These are phyloP conservation scores for Betta splendens DNA, from an alignment of 2,797 vertebrate species.

Conservation along the genomic window DNA sequence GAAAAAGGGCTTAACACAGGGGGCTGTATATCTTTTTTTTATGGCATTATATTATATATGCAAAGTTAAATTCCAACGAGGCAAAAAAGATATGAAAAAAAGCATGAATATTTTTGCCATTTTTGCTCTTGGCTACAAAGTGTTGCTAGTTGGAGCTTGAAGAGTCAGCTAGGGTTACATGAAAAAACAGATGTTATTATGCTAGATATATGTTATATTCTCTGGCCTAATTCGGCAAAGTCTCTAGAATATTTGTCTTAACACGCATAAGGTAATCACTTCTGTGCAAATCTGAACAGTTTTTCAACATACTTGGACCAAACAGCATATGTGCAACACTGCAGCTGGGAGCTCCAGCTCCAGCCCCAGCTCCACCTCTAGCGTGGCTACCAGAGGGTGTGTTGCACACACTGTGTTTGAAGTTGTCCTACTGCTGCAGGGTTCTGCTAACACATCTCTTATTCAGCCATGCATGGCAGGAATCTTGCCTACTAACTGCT, in stretches of 20 bases:
- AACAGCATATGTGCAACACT: neutral
- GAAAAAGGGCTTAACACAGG: no score
- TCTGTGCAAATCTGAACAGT: neutral
- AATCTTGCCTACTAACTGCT: conserved; percentile 6
- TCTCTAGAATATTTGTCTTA: conserved; percentile 7
- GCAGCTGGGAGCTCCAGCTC: neutral
- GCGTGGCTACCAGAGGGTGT: conserved; percentile 10
- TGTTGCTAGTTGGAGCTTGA: conserved; percentile 27
- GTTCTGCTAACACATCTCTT: conserved; percentile 7
- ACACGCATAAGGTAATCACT: conserved; percentile 5
- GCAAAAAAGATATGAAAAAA: neutral
- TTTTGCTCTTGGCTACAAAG: conserved; percentile 16
- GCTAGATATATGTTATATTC: neutral
- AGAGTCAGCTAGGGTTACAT: neutral
- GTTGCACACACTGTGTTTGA: conserved; percentile 27
- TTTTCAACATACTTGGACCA: conserved; percentile 1
- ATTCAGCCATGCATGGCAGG: conserved; percentile 10
- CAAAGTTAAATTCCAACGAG: neutral
- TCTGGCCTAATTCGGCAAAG: conserved; percentile 9
- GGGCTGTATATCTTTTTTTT: no score
- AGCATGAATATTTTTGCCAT: neutral
- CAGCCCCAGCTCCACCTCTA: no score
- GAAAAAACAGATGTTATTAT: conserved; percentile 9
- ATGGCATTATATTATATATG: neutral
- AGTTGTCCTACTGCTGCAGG: conserved; percentile 19